These are phyloP conservation scores for Tarsius wallacei DNA, from an alignment of 2,797 vertebrate genomes.

Conservation along the genomic window DNA sequence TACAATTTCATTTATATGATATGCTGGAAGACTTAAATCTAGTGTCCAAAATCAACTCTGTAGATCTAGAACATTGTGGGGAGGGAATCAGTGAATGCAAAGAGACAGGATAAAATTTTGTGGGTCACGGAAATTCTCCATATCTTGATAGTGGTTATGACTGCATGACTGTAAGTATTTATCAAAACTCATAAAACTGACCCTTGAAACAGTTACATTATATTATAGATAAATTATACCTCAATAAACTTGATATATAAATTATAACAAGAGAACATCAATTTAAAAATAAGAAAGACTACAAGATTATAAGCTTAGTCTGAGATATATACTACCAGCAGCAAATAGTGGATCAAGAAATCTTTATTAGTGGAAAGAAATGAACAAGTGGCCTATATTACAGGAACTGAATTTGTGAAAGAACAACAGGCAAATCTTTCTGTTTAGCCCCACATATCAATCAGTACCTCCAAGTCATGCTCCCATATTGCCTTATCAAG, in stretches of 20 bases:
- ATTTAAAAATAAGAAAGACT: conserved; percentile 26
- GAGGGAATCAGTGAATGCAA: not conserved
- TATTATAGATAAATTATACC: not conserved
- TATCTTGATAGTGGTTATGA: not conserved
- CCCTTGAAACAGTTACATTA: not conserved
- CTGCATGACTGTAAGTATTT: not conserved
- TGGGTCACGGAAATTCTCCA: not conserved
- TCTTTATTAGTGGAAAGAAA: conserved; percentile 24
- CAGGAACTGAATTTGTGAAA: not conserved
- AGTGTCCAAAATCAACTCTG: not conserved
- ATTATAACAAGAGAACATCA: not conserved
- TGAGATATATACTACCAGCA: not conserved
- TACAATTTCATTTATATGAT: not conserved
- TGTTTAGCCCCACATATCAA: not conserved
- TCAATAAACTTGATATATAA: not conserved
- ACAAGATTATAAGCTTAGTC: not conserved
- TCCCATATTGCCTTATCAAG: not conserved
- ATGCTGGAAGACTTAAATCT: conserved; percentile 33
- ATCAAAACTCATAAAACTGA: not conserved
- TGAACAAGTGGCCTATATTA: not conserved
- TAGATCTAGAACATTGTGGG: not conserved
- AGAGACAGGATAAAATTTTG: not conserved
- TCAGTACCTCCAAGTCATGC: not conserved
- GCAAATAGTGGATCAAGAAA: not conserved
- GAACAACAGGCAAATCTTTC: not conserved